phyloP scores from a whole-genome alignment of 1,140 invertebrate genomes.

The Drosophila takahashii region DNA sequence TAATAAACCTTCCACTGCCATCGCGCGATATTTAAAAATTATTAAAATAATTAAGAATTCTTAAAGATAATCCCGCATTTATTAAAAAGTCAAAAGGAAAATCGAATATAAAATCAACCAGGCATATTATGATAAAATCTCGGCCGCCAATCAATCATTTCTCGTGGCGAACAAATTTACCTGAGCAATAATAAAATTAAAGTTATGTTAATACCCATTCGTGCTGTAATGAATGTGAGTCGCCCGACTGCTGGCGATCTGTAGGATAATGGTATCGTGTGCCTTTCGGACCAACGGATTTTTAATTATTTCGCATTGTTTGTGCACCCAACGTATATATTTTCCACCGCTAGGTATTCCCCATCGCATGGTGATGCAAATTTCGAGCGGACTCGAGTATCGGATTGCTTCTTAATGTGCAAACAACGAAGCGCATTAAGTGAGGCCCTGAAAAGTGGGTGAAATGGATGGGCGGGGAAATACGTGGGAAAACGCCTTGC shows the following conservation, averaged over 20 bases:
- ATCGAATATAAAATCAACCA: constrained; percentile 6
- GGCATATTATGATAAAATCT: constrained; percentile 13
- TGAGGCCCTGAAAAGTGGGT: constrained; percentile 24
- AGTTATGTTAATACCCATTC: constrained; percentile 43
- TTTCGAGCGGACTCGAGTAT: constrained; percentile 28
- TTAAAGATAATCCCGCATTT: not conserved
- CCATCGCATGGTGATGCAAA: constrained; percentile 24
- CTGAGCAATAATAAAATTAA: constrained; percentile 27
- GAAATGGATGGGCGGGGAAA: not conserved
- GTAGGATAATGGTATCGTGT: constrained; percentile 32
- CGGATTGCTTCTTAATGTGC: constrained; percentile 62
- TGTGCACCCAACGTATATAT: constrained; percentile 7
- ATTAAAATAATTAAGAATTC: not conserved
- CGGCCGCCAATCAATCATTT: constrained; percentile 22
- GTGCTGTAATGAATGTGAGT: constrained; percentile 27
- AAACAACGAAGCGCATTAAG: constrained; percentile 60
- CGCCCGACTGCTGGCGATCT: constrained; percentile 3
- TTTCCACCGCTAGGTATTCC: not conserved
- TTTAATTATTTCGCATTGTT: constrained; percentile 64
- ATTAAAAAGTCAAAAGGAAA: not conserved
- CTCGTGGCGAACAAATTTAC: constrained; percentile 9
- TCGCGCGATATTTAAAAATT: too few species aligned
- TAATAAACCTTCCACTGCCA: too few species aligned
- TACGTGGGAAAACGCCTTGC: constrained; percentile 17
- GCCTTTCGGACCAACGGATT: constrained; percentile 31